Base-by-base conservation (phyloP, 2,797 vertebrate species). In the Danionella dracula region DNA sequence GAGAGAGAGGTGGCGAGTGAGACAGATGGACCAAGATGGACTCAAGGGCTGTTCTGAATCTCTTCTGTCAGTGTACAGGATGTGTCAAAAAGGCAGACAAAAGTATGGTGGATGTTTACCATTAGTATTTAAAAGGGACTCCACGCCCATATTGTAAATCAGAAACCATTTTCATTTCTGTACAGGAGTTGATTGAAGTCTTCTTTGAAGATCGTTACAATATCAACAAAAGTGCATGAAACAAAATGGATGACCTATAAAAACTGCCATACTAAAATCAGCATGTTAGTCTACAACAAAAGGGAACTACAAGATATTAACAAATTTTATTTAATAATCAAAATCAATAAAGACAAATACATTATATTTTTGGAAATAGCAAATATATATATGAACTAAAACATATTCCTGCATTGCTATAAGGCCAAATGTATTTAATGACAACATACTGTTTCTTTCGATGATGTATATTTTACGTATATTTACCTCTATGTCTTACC, bases 361-460 rank as follows among this genome's bases (percentile, higher is more conserved):
- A 85, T 90, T 92, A 83, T 93, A 92, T 94, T 95, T 90, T 80
- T 89, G 89, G 84, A 90, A 85, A 90, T 88, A 88, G 82, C 82
- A 76, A 83, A 68, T 83, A 87, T 82, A 82, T 76, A 73, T 83
- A 83, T 85, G 84, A 79, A 74, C 85, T 45, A 66, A 80, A 86
- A 85, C 75, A 72, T 89, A 92, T 87, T 84, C 83, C 84, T 88
- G 85, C 85, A 84, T 92, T 88, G 88, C 83, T 89, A 91, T 82
- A 81, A 89, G 85, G 87, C 88, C 86, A 89, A 91, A 79, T 80
- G 76, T 86, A 80, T 86, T 79, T 78, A 75, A 68, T 76, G 56
- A 34, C 38, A 4, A 51, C 58, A 54, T 70, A 38, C 29, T 8
- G 15, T 41, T 63, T 59, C 31, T 50, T 70, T 67, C 20, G 63